These are phyloP conservation scores for Shinisaurus crocodilurus DNA, from an alignment of 2,113 vertebrate genomes.

Conservation along the genomic window DNA sequence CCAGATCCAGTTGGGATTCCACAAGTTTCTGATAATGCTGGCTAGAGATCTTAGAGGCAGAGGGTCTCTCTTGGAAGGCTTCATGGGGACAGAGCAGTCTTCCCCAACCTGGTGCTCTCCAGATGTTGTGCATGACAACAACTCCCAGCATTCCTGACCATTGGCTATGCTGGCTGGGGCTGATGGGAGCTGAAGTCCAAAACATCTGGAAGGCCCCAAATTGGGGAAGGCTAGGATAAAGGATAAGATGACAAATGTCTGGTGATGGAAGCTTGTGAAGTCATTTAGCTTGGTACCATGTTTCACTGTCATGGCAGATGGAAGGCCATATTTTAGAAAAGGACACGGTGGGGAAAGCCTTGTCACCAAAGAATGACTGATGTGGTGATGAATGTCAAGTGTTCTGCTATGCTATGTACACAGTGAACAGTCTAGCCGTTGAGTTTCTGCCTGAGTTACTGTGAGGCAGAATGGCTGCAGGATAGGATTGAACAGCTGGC, in stretches of 20 bases:
- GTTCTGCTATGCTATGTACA: not conserved
- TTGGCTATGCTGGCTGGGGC: too few species aligned
- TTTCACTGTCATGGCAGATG: not conserved
- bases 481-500: constrained; percentile 10
- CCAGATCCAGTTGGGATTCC: not conserved
- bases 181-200: too few species aligned
- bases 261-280: not conserved
- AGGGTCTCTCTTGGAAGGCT: not conserved
- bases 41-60: not conserved
- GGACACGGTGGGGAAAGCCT: not conserved
- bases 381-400: not conserved
- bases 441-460: not conserved
- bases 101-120: too few species aligned
- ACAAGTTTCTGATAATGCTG: not conserved
- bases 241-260: not conserved
- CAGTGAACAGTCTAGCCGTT: not conserved
- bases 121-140: too few species aligned
- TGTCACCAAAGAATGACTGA: not conserved
- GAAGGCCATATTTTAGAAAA: not conserved
- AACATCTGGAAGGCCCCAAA: too few species aligned
- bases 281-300: not conserved
- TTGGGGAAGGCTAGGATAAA: too few species aligned
- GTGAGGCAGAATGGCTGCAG: not conserved
- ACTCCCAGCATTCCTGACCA: too few species aligned
- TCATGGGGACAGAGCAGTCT: not conserved